Evolutionary conservation across 2,797 vertebrate species (phyloP), one percentile per base, ranked within the genome.

Genomic region (Neomorphus geoffroyi): DNA sequence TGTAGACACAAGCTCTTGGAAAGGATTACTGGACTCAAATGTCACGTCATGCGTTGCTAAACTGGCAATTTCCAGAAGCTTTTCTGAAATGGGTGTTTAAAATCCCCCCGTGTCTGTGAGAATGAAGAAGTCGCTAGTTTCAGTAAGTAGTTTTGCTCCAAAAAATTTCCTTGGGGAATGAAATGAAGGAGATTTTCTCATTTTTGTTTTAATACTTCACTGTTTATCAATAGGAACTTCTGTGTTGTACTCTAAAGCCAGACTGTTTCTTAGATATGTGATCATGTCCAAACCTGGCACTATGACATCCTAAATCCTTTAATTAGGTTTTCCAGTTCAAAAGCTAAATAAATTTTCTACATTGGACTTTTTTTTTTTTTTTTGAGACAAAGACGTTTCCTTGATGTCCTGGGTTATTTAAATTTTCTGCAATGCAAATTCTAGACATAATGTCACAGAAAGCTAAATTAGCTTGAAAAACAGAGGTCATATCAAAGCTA

Each of bases 141-240:
- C 53, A 57, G 10, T 35, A n/a, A 79, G 27, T 41, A 37, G 21
- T 75, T 88, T 84, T 77, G 28, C 83, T 94, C 66, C 50, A 62
- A 74, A 90, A 62, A 62, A 84, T 32, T 82, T 81, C 24, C 13
- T 66, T 50, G 32, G 62, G 33, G 70, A 81, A 70, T 79, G 62
- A 77, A 92, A 86, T 15, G 27, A 92, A 81, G 66, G 33, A 45
- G 35, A 66, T 86, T 61, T 84, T 77, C 11, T 78, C 33, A 15
- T 69, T 83, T 95, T 87, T 28, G 3, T 60, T 73, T 90, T 91
- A 90, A 73, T 53, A 79, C 19, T 77, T 84, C 30, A 35, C 86
- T 88, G 84, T 92, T 96, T 95, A 94, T 94, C 91, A 85, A 87
- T 51, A 87, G 71, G 88, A 60, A 37, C 53, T 80, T 86, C 60